Conservation (phyloP, 2,797 vertebrate genomes). For the Rhinichthys osculus region DNA sequence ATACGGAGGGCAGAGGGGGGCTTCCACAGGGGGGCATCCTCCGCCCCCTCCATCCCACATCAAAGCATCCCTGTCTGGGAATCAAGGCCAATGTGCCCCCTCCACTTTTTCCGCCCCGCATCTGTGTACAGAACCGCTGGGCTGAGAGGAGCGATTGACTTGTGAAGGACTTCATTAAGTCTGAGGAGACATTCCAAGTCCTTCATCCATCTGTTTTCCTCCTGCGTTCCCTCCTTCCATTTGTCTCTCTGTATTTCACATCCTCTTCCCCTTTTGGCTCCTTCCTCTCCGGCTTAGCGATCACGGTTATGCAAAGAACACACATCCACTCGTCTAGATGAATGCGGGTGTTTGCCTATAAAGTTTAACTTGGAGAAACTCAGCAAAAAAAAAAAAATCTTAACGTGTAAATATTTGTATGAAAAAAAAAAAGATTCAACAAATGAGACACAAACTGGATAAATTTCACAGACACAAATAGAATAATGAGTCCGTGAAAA, state of each 20-base stretch:
- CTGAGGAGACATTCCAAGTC: conserved; percentile 44
- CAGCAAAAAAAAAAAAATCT: background rate
- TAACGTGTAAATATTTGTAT: background rate
- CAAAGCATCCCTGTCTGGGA: conserved; percentile 49
- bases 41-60: conserved; percentile 37
- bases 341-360: background rate
- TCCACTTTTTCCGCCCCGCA: conserved; percentile 9
- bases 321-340: background rate
- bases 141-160: conserved; percentile 54
- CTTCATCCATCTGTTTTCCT: conserved; percentile 42
- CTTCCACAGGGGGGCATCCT: conserved; percentile 50
- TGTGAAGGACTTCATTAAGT: conserved; percentile 60
- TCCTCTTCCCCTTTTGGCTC: conserved; percentile 20
- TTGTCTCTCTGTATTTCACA: conserved; percentile 40
- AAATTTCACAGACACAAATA: no score
- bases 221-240: conserved; percentile 17
- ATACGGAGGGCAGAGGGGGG: conserved; percentile 36
- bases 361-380: background rate
- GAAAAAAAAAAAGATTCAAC: background rate
- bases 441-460: background rate
- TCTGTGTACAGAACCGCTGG: conserved; percentile 36
- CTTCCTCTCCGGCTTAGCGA: conserved; percentile 26
- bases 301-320: conserved; percentile 40
- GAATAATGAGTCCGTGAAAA: no score
- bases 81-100: conserved; percentile 45